Evolutionary conservation across 2,888 invertebrate genomes (phyloP), one percentile per base, ranked within the genome.

Genomic region (Nemapogon koenigi): DNA sequence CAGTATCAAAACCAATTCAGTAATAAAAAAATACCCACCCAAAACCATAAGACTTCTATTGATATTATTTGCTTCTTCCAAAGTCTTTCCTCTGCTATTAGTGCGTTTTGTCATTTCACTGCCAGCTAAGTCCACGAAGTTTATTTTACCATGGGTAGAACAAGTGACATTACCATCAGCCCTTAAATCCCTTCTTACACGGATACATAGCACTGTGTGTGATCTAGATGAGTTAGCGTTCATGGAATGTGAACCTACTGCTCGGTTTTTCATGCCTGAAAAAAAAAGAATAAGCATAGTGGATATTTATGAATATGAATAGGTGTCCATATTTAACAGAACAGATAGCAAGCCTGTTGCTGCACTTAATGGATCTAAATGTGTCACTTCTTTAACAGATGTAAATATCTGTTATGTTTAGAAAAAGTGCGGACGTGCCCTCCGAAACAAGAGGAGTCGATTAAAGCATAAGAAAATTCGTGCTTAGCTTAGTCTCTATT

Each of bases 81-180:
- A 65, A 0, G 92, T 94, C 65, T 89, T 93, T 35, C 90, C 94
- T 52, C 88, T 90, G 59, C 90, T 92, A 50, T 88, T 86, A 0
- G 92, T 96, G 62, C 90, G 90, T 59, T 94, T 96, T 3, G 95
- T 94, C 86, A 96, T 92, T 72, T 97, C 96, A 55, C 94, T 95
- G n/a, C 97, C 96, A 1, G 97, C 97, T 42, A 97, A 76, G 67
- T 97, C 97, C 4, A 97, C 96, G 62, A 97, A 95, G 73, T 95
- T 94, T 39, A 97, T 88, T 75, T 97, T 97, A 16, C 97, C 97
- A 53, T 94, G 91, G 49, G 92, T 89, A 22, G 94, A 91, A 50
- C 95, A 87, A 50, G 91, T 92, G 30, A 94, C 89, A 30, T 90
- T 90, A 44, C 87, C 86, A 54, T 88, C 88, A 17, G 89, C 87